Evolutionary conservation across 2,113 vertebrate genomes (phyloP).

Genomic region (Siniperca knerii): DNA sequence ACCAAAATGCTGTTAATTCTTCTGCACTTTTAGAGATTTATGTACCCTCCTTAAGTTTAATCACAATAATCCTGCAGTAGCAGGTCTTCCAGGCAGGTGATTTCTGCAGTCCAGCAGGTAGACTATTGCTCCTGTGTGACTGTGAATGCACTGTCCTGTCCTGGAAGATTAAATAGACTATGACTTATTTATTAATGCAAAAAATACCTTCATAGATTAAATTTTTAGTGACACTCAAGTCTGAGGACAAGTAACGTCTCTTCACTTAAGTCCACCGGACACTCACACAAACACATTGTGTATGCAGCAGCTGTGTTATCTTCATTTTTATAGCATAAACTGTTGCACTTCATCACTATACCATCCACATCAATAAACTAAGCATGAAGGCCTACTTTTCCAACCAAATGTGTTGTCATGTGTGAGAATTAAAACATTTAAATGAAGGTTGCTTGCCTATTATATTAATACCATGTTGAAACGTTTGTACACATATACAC

Average conservation of each 20-base stretch:
- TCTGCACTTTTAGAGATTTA: neutral
- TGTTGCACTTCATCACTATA: neutral
- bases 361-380: neutral
- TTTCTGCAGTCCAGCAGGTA: constrained; percentile 34
- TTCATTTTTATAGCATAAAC: neutral
- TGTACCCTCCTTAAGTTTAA: constrained; percentile 1
- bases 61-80: constrained; percentile 7
- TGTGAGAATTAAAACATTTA: too few species aligned
- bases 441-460: too few species aligned
- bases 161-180: constrained; percentile 61
- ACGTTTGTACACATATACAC: too few species aligned
- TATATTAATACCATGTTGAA: too few species aligned
- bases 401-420: neutral
- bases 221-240: constrained; percentile 54
- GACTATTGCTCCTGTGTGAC: constrained; percentile 3
- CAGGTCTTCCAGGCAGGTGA: constrained; percentile 7
- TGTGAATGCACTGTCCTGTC: constrained; percentile 39
- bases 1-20: neutral
- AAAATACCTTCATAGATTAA: constrained; percentile 67
- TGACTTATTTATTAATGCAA: constrained; percentile 76
- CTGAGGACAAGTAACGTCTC: constrained; percentile 21
- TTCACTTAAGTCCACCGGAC: constrained; percentile 1
- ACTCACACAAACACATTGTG: neutral
- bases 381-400: neutral
- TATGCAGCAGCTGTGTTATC: neutral